Conservation (phyloP, 2,797 vertebrate genomes). For the Eulemur mongoz region DNA sequence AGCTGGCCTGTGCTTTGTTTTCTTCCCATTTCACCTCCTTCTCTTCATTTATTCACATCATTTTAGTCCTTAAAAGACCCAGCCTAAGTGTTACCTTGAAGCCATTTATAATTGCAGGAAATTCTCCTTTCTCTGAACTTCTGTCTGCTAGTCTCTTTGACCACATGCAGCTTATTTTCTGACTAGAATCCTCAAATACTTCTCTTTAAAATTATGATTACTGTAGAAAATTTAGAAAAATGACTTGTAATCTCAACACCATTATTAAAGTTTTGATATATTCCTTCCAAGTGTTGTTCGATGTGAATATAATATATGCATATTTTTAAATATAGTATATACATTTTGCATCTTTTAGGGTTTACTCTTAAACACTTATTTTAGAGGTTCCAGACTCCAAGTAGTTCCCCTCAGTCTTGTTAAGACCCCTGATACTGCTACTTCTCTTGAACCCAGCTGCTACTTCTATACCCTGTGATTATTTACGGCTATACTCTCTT, state of each 20-base stretch:
- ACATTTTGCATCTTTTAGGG: background rate
- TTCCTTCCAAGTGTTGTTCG: background rate
- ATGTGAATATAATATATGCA: background rate
- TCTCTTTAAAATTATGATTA: background rate
- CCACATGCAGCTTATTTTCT: slow-evolving; percentile 8
- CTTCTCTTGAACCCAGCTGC: background rate
- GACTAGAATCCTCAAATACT: background rate
- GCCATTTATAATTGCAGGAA: background rate
- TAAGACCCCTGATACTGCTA: background rate
- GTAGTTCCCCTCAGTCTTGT: background rate
- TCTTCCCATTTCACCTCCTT: background rate
- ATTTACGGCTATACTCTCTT: background rate
- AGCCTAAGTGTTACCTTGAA: background rate
- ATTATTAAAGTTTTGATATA: background rate
- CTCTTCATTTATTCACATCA: background rate
- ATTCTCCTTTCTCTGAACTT: background rate
- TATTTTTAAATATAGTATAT: background rate
- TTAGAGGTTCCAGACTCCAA: background rate
- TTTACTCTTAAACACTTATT: background rate
- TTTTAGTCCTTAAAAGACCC: background rate
- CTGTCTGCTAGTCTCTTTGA: background rate
- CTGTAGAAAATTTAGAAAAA: background rate
- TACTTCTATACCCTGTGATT: background rate
- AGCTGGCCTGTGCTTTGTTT: background rate
- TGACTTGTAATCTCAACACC: background rate